Conservation (phyloP, 2,888 invertebrate species). For the Sarcophaga carnaria region DNA sequence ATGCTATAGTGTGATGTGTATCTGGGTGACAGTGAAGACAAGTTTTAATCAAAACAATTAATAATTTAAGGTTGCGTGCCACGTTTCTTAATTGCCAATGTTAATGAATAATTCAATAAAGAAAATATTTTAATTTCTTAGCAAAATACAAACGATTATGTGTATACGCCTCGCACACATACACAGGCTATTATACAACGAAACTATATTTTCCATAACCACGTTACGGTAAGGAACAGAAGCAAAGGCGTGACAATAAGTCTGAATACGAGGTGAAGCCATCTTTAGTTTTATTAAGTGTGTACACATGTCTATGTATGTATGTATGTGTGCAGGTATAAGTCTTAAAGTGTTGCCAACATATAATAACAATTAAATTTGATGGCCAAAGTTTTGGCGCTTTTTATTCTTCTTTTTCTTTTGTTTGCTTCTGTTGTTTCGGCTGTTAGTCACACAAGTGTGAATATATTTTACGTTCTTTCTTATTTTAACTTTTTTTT, state of each 20-base stretch:
- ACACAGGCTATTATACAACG: too few relatives aligned
- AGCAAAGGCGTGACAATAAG: too few relatives aligned
- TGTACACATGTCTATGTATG: background rate
- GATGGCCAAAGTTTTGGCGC: too few relatives aligned
- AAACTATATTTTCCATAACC: too few relatives aligned
- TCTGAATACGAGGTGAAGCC: too few relatives aligned
- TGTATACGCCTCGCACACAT: constrained; percentile 6
- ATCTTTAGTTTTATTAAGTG: too few relatives aligned
- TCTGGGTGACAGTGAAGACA: constrained; percentile 52
- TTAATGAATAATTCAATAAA: constrained; percentile 79
- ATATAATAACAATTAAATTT: too few relatives aligned
- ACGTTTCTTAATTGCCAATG: constrained; percentile 76
- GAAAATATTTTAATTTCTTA: constrained; percentile 63
- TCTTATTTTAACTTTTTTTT: constrained; percentile 45
- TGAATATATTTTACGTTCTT: constrained; percentile 13
- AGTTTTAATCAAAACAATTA: constrained; percentile 81
- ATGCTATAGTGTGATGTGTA: too few relatives aligned
- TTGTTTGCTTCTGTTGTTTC: constrained; percentile 12
- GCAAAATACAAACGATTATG: background rate
- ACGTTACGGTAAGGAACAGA: too few relatives aligned
- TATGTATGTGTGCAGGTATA: background rate
- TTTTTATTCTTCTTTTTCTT: background rate
- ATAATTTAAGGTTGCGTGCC: constrained; percentile 80
- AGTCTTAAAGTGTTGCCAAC: too few relatives aligned
- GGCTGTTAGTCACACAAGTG: too few relatives aligned